Evolutionary conservation across 2,113 vertebrate genomes (phyloP), one percentile per base, ranked within the genome.

Genomic region (Antechinus flavipes): DNA sequence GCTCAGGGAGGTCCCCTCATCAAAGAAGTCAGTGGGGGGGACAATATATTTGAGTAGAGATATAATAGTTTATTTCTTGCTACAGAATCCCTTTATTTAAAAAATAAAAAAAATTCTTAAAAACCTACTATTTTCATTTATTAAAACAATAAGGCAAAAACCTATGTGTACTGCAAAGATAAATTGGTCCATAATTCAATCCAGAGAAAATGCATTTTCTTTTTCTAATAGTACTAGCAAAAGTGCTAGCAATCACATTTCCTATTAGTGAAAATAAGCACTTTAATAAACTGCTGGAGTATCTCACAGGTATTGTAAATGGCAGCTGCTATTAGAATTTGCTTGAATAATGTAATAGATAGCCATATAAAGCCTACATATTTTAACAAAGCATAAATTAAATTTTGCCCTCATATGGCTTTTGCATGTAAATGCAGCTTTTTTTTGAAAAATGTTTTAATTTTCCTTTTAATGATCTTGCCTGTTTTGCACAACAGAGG

Each of bases 251-350:
- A 19, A 92, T 96, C 91, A 95, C 26, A 96, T 96, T 97, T 91
- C 94, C 19, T 47, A 95, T 94, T 96, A 97, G 93, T 50, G 58
- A 91, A 97, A 96, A 97, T 42, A 46, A 91, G 84, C 46, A 91
- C 68, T 91, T 97, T 97, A 97, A 49, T 97, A 96, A 96, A 92
- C 16, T 96, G 53, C 3, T 97, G 16, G 35, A 2, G 2, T 93
- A 94, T 98, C 97, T 98, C 14, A 0, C 24, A 93, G 91, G 54
- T 95, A 42, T 89, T 95, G 2, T 98, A 97, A 98, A 95, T 92
- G 68, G 76, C 93, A 94, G 92, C 42, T 93, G n/a, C 19, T 93
- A 53, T 94, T 95, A 93, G 2, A 96, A 22, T 94, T 93, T 92
- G 93, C 91, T 94, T 96, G 54, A 96, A 55, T 8, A 94, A 35